Evolutionary conservation across 2,888 invertebrate genomes (phyloP), one percentile per base, ranked within the genome.

Genomic region (Patella caerulea): DNA sequence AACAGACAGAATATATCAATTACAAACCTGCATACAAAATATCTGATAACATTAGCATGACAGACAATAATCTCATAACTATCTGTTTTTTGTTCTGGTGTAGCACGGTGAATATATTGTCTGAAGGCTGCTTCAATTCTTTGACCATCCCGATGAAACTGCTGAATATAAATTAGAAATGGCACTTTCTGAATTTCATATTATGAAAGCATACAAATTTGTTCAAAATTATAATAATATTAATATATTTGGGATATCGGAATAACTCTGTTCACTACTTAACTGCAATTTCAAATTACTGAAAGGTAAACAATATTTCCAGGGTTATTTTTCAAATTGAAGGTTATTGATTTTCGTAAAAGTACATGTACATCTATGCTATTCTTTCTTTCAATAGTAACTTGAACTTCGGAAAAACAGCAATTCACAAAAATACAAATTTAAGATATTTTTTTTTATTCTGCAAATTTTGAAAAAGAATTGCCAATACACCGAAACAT

Each of bases 41-140:
- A 99, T 71, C 98, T 94, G 88, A 99, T 99, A 34, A 99, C 99
- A 92, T 99, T 99, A 4, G 97, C 98, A 92, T 99, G 99, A 86
- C 99, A 99, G 2, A 99, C 98, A 76, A 99, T 93, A 70, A 99
- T 91, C 56, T 98, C 98, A 91, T 96, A 97, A 0, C 95, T 94
- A 91, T 98, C 97, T 71, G 95, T 93, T 2, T 94, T 93, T 92
- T 99, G 98, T 5, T 88, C 93, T 0, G 95, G 94, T 70, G 95
- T 94, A 3, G 99, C 98, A 74, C 99, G 94, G 92, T 98, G 95
- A 91, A 99, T 96, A 92, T 97, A 96, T 85, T 96, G 95, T 73
- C 98, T 93, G 92, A 98, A 99, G 0, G 96, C 99, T 1, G 98
- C 97, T 92, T 99, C 99, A 86, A 99, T 98, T 82, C 98, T 94